A percentile compares a stretch with the other conserved stretches of the same genome.
These are phyloP conservation scores for Apodemia duryi DNA, from an alignment of 2,888 invertebrate genomes.

Conservation along the genomic window DNA sequence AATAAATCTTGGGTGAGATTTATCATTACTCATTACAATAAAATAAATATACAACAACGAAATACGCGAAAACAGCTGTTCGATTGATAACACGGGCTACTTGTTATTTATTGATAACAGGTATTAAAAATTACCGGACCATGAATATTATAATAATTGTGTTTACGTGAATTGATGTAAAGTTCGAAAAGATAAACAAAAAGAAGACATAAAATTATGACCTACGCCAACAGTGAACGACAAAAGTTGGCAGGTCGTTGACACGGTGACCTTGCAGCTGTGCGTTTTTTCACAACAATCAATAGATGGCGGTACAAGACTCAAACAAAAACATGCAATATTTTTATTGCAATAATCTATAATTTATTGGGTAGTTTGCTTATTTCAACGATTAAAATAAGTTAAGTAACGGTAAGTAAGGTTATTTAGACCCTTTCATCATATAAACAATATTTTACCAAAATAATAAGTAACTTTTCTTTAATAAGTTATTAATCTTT, in stretches of 20 bases:
- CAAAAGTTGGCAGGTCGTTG: slow-evolving; percentile 77
- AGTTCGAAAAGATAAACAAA: slow-evolving; percentile 79
- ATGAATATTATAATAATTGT: slow-evolving; percentile 36
- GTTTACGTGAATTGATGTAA: slow-evolving; percentile 68
- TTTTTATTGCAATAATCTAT: neutral
- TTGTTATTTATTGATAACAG: neutral
- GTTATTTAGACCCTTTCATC: no score
- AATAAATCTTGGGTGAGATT: no score
- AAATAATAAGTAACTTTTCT: no score
- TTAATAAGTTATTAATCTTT: no score
- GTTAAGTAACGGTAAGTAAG: neutral
- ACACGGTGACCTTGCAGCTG: slow-evolving; percentile 71
- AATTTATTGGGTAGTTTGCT: neutral
- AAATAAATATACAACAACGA: neutral
- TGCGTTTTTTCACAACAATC: slow-evolving; percentile 40
- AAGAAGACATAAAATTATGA: slow-evolving; percentile 80
- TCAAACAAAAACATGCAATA: slow-evolving; percentile 22
- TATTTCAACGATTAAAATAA: slow-evolving; percentile 1
- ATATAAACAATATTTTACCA: no score
- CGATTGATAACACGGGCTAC: neutral
- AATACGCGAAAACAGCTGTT: neutral
- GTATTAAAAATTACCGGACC: neutral
- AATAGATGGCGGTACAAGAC: slow-evolving; percentile 57
- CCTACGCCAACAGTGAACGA: slow-evolving; percentile 78
- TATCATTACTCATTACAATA: no score